These are phyloP conservation scores for Cecidostiba fungosa DNA, from an alignment of 2,888 invertebrate genomes.

Conservation along the genomic window DNA sequence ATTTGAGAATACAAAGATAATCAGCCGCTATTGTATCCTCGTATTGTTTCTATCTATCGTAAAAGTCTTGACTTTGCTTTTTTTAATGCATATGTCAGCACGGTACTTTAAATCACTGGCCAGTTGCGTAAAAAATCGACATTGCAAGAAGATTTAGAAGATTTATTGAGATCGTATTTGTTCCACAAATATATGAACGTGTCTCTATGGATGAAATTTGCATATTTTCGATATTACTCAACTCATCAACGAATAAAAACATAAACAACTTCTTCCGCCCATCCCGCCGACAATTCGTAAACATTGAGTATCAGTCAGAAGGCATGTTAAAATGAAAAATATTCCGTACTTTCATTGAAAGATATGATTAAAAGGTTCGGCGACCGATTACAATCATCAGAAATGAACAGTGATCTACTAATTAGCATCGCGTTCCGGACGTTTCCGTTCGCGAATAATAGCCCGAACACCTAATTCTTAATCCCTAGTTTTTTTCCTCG, in stretches of 20 bases:
- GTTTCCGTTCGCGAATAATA: neutral
- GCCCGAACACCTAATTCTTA: slow-evolving; percentile 1
- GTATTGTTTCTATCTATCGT: neutral
- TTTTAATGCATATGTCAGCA: too few relatives aligned
- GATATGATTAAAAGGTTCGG: slow-evolving; percentile 14
- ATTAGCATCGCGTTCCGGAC: neutral
- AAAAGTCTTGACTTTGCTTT: neutral
- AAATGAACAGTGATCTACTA: slow-evolving; percentile 20
- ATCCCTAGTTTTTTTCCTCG: slow-evolving; percentile 30
- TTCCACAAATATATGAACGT: too few relatives aligned
- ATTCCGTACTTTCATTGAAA: neutral
- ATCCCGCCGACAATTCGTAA: neutral
- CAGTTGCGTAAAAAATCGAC: neutral
- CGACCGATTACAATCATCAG: slow-evolving; percentile 24
- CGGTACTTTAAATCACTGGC: too few relatives aligned
- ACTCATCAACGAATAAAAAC: too few relatives aligned
- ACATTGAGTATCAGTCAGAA: neutral
- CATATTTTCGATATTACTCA: too few relatives aligned
- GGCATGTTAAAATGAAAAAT: neutral
- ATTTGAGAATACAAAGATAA: neutral
- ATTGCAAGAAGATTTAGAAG: too few relatives aligned
- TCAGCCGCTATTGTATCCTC: neutral
- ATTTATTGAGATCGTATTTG: too few relatives aligned
- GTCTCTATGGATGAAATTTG: too few relatives aligned
- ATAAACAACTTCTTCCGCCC: too few relatives aligned